Evolutionary conservation across 1,140 invertebrate genomes (phyloP).

Genomic region (Helicoverpa armigera): DNA sequence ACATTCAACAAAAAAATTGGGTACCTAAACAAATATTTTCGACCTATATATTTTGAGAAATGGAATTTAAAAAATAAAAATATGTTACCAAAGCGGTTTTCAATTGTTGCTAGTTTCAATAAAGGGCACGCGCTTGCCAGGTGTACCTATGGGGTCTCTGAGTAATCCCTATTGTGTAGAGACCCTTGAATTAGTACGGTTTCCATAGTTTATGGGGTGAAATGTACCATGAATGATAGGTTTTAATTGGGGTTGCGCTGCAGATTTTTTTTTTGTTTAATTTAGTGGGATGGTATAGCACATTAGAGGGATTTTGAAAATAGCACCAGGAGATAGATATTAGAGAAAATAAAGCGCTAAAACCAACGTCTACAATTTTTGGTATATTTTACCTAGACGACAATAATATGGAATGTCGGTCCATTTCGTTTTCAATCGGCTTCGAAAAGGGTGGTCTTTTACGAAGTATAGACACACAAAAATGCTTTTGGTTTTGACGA

Average conservation of each 20-base stretch:
- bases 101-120: slow-evolving; percentile 32
- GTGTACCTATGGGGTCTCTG: slow-evolving; percentile 51
- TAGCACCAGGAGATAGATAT: background rate
- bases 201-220: slow-evolving; percentile 45
- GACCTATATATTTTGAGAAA: background rate
- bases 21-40: background rate
- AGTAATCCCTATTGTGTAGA: slow-evolving; percentile 38
- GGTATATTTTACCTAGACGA: no score
- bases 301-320: background rate
- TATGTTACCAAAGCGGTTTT: background rate
- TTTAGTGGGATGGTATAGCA: background rate
- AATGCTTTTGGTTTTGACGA: no score
- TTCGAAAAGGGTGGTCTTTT: no score
- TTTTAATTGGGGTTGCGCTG: slow-evolving; percentile 8
- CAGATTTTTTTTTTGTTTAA: background rate
- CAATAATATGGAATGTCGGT: no score
- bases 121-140: slow-evolving; percentile 65
- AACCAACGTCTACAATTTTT: background rate
- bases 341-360: background rate
- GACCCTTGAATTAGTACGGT: slow-evolving; percentile 7
- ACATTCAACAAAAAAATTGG: background rate
- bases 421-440: no score
- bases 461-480: no score
- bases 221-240: slow-evolving; percentile 37
- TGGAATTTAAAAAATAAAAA: background rate